phyloP scores from a whole-genome alignment of 2,797 vertebrate genomes.

The Vipera ursinii region DNA sequence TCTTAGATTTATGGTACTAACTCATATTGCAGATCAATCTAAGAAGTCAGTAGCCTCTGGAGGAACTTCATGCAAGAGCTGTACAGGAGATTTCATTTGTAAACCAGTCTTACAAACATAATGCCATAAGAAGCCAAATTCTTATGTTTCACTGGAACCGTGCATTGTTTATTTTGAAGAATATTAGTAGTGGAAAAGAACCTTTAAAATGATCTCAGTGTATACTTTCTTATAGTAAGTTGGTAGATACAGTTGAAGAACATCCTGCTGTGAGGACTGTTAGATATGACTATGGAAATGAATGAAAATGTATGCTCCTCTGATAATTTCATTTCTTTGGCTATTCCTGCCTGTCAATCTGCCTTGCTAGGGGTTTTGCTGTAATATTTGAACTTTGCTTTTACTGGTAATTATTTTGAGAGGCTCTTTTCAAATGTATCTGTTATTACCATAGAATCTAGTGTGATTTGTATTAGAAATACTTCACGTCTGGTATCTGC shows the following conservation, averaged over 20 bases:
- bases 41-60: neutral
- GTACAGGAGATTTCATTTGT: neutral
- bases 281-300: neutral
- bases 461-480: constrained; percentile 13
- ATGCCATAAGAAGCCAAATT: neutral
- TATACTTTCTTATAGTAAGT: neutral
- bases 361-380: constrained; percentile 1
- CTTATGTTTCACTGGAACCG: neutral
- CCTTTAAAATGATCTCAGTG: neutral
- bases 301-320: neutral
- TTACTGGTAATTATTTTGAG: constrained; percentile 25
- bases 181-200: neutral
- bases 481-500: neutral
- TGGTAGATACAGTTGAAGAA: neutral
- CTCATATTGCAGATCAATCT: neutral
- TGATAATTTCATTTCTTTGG: constrained; percentile 32
- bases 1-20: neutral
- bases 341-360: constrained; percentile 7
- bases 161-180: neutral
- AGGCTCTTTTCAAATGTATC: constrained; percentile 34
- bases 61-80: neutral
- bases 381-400: constrained; percentile 35
- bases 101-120: neutral
- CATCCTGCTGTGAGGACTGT: neutral
- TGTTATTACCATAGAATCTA: constrained; percentile 17